Conservation (phyloP, 2,888 invertebrate genomes). For the Glyphotaelius pellucidus region DNA sequence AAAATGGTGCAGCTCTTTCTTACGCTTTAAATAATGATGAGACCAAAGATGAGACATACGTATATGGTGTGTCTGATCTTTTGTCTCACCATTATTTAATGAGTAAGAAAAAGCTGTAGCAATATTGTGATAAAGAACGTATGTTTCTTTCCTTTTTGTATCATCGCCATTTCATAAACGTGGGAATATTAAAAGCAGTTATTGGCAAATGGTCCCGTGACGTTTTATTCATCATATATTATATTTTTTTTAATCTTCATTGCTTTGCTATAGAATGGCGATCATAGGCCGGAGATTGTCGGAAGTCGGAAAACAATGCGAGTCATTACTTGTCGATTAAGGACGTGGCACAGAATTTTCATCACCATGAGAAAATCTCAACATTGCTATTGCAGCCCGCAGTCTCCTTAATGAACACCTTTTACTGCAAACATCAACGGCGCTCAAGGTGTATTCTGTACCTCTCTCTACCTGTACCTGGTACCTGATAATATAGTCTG, state of each 20-base stretch:
- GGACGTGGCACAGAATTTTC: constrained; percentile 32
- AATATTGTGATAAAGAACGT: no score
- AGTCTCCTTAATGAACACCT: constrained; percentile 32
- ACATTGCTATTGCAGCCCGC: neutral
- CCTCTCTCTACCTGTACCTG: neutral
- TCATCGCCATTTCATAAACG: no score
- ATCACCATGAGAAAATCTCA: constrained; percentile 42
- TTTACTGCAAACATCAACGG: constrained; percentile 16
- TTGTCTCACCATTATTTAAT: no score
- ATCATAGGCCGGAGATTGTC: neutral
- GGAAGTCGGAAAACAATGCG: constrained; percentile 40
- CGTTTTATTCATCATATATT: no score
- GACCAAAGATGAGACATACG: no score
- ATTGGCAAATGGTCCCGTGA: no score
- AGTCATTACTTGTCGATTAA: constrained; percentile 44
- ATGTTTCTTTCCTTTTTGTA: no score
- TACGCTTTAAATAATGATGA: no score
- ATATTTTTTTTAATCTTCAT: neutral
- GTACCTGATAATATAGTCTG: neutral
- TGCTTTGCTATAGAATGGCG: neutral
- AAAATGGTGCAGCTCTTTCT: no score
- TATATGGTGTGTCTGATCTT: no score
- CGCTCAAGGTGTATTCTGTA: neutral
- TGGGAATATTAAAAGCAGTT: no score
- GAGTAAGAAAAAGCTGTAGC: no score